Base-by-base conservation (phyloP, 2,797 vertebrate species). In the Eleutherodactylus coqui region DNA sequence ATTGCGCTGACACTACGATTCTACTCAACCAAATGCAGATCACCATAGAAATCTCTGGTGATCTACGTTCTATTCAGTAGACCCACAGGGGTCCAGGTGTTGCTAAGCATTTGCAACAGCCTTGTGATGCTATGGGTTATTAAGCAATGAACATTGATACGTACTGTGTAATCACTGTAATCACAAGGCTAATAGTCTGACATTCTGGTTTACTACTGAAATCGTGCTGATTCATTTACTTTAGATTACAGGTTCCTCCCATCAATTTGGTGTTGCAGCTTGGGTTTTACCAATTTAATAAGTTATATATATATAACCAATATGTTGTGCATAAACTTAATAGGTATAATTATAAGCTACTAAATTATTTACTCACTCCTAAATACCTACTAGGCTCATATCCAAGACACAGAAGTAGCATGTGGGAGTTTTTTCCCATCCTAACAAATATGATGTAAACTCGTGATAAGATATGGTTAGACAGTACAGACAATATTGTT, bases 321-420 rank as follows among this genome's bases (percentile, higher is more conserved):
- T 70, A 45, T 14, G 34, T 43, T 21, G 34, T 82, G 72, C 77
- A 45, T 82, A 55, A 77, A n/a, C 60, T 43, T 67, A 47, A 73
- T 36, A 67, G 34, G 34, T 77, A 58, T 76, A 86, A 82, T 86
- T 86, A 81, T 75, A 69, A 55, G 51, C 27, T 70, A 70, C 60
- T 70, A 24, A 43, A 58, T 60, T 34, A 67, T 75, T 69, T 34
- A 81, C 16, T 47, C 24, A 60, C 38, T 76, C 5, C 58, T 76
- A 19, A 75, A 38, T 83, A 55, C 7, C 0, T 21, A 16, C 27
- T 9, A 47, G 17, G 41, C 72, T 32, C 72, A 70, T 45, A 82
- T 60, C 58, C 51, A 55, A 64, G 24, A 55, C 51, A 16, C 34
- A 55, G 34, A 8, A 64, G 8, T 43, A n/a, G 29, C 17, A 79